Conservation (phyloP, 1,140 invertebrate species). For the Euborellia annulipes region DNA sequence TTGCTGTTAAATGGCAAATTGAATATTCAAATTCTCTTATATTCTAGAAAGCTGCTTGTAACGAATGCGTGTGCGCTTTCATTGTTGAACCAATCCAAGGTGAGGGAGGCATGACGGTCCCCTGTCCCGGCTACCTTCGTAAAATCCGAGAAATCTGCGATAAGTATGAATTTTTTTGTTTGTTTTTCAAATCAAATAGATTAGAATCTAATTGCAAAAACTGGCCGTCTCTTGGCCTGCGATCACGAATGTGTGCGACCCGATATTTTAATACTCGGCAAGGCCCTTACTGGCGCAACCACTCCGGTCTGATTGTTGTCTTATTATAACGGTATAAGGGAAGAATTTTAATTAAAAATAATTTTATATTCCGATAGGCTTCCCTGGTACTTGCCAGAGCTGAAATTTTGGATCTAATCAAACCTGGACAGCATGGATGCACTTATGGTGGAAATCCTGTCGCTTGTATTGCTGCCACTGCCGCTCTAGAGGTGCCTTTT, state of each 20-base stretch:
- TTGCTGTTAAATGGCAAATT: too few species aligned
- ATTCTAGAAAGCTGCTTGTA: too few species aligned
- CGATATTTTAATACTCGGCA: constrained; percentile 61
- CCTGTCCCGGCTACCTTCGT: constrained; percentile 42
- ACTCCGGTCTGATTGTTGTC: too few species aligned
- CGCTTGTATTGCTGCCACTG: constrained; percentile 46
- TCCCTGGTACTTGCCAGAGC: constrained; percentile 57
- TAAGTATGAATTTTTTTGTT: constrained; percentile 52
- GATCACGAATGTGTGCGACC: constrained; percentile 54
- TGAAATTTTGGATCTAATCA: constrained; percentile 53
- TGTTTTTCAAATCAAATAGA: too few species aligned
- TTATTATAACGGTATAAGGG: too few species aligned
- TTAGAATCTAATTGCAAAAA: too few species aligned
- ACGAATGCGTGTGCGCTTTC: constrained; percentile 84
- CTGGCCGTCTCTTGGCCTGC: constrained; percentile 42
- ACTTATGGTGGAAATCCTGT: constrained; percentile 76
- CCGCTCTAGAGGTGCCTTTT: constrained; percentile 35
- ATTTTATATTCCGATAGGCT: too few species aligned
- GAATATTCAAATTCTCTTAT: too few species aligned
- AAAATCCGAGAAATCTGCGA: constrained; percentile 45
- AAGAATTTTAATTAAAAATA: too few species aligned
- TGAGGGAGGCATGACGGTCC: constrained; percentile 77
- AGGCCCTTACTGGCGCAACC: constrained; percentile 69
- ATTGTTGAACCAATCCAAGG: constrained; percentile 99
- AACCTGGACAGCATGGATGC: constrained; percentile 67